Conservation (phyloP, 2,113 vertebrate genomes). For the Platysternon megacephalum region DNA sequence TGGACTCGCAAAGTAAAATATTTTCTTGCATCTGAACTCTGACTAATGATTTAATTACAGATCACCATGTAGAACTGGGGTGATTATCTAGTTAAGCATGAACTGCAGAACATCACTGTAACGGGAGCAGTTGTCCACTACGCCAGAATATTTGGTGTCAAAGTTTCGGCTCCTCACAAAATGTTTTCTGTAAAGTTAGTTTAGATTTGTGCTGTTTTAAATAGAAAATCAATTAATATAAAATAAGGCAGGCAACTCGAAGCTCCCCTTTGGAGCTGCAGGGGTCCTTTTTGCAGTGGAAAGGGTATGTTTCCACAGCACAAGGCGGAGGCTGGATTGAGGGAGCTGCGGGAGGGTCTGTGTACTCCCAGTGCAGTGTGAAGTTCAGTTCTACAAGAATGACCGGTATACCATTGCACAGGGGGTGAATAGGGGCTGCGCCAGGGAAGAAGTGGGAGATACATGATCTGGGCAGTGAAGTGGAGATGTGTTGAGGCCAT, state of each 20-base stretch:
- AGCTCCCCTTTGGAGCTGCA: neutral
- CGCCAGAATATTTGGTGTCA: conserved; percentile 48
- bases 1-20: conserved; percentile 51
- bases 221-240: rapidly evolving
- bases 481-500: neutral
- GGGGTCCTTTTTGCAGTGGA: neutral
- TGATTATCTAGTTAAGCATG: conserved; percentile 45
- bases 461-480: neutral
- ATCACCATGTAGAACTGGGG: neutral
- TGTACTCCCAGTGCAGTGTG: neutral
- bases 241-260: rapidly evolving
- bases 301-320: neutral
- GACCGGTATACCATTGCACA: neutral
- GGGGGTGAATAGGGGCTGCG: neutral
- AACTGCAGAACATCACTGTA: neutral
- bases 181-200: neutral
- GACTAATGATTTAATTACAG: conserved; percentile 69
- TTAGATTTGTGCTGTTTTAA: neutral
- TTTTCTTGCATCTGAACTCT: conserved; percentile 41
- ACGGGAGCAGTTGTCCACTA: conserved; percentile 36
- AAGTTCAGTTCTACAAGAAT: neutral
- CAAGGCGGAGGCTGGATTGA: neutral
- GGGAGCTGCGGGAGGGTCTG: rapidly evolving
- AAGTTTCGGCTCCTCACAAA: neutral
- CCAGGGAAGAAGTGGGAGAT: neutral